A percentile compares a stretch with the other conserved stretches of the same genome.
These are phyloP conservation scores for Diadromus collaris DNA, from an alignment of 2,888 invertebrate species.

Conservation along the genomic window DNA sequence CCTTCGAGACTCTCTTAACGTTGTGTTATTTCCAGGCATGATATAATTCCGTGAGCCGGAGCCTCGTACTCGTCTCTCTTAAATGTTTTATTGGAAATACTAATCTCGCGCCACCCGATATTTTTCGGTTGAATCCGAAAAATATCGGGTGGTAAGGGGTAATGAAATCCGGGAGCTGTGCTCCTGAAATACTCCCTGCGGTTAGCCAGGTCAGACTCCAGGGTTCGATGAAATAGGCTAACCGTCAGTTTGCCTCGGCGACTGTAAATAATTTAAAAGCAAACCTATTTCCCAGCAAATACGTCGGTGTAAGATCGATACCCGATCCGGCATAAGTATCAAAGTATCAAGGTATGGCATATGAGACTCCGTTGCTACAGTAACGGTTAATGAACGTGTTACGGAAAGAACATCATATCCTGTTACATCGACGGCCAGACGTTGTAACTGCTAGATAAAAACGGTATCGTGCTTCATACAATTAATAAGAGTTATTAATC, in stretches of 20 bases:
- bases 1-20: constrained; percentile 34
- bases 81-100: constrained; percentile 34
- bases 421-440: background rate
- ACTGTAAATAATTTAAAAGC: constrained; percentile 45
- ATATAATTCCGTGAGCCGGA: background rate
- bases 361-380: background rate
- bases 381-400: background rate
- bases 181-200: constrained; percentile 49
- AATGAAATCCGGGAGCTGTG: constrained; percentile 10
- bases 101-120: constrained; percentile 15
- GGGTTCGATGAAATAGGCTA: constrained; percentile 32
- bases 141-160: too few species aligned
- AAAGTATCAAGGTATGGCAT: background rate
- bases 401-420: background rate
- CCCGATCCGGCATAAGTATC: constrained; percentile 8
- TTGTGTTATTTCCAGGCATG: constrained; percentile 12
- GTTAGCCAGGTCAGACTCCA: constrained; percentile 35
- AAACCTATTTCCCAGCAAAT: constrained; percentile 6
- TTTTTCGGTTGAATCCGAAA: constrained; percentile 16
- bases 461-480: background rate
- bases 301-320: constrained; percentile 17
- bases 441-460: background rate
- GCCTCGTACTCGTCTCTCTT: background rate
- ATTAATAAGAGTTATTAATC: constrained; percentile 54
- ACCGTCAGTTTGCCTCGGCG: constrained; percentile 29